Percentiles rank a stretch among this genome's conserved stretches.
phyloP scores from a whole-genome alignment of 2,888 invertebrate species.

The Oscheius sp. region DNA sequence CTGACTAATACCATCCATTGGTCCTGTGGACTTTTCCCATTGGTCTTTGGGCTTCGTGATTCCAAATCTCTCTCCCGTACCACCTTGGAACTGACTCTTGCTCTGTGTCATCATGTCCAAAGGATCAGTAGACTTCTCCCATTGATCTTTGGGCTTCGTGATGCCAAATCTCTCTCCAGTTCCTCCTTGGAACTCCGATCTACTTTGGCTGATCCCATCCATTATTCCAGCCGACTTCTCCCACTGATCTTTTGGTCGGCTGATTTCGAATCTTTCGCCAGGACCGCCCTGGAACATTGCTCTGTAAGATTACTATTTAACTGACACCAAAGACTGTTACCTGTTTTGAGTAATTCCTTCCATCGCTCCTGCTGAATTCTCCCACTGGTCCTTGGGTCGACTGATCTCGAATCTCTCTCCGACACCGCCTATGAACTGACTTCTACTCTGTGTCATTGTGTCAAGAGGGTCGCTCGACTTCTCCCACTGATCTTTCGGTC shows the following conservation, averaged over 20 bases:
- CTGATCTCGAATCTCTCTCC: neutral
- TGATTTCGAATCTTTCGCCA: slow-evolving; percentile 9
- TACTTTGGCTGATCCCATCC: too few species aligned
- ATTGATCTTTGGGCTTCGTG: neutral
- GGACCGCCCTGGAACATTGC: neutral
- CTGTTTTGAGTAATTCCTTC: neutral
- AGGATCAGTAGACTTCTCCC: neutral
- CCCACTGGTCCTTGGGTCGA: neutral
- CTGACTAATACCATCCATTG: neutral
- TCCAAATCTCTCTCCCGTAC: slow-evolving; percentile 1
- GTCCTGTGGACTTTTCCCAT: neutral
- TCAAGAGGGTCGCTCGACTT: too few species aligned
- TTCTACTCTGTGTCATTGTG: too few species aligned
- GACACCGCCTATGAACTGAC: neutral
- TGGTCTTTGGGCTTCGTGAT: slow-evolving; percentile 8
- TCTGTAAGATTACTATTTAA: neutral
- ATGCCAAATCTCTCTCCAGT: neutral
- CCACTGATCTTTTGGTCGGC: neutral
- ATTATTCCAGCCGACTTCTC: neutral
- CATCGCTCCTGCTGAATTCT: neutral
- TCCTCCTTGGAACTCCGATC: neutral
- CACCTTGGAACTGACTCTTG: neutral
- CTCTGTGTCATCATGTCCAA: neutral
- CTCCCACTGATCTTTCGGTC: neutral
- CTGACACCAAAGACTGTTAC: neutral